phyloP scores from a whole-genome alignment of 1,140 invertebrate genomes.

The Lucilia cuprina region DNA sequence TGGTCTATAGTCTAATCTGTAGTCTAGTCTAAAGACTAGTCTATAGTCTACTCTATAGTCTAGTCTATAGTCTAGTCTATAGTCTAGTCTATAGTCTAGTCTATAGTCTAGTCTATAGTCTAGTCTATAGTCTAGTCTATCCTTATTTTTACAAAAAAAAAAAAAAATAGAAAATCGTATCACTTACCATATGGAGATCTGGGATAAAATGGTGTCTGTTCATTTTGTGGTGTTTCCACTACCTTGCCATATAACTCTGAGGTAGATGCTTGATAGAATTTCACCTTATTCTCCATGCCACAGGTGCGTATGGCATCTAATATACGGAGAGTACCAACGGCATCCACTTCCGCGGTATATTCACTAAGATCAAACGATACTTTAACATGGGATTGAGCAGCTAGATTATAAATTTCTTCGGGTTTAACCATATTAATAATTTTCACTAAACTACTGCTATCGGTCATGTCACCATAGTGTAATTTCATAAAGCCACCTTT shows the following conservation, averaged over 20 bases:
- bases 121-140: too few relatives aligned
- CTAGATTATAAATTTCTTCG: slow-evolving; percentile 97
- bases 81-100: too few relatives aligned
- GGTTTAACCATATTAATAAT: slow-evolving; percentile 89
- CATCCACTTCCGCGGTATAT: slow-evolving; percentile 99
- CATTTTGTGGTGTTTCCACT: slow-evolving; percentile 94
- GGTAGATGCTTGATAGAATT: slow-evolving; percentile 98
- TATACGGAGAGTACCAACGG: slow-evolving; percentile 92
- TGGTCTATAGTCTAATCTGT: too few relatives aligned
- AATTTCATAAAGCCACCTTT: slow-evolving; percentile 87
- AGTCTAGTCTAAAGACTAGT: too few relatives aligned
- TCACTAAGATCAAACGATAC: slow-evolving; percentile 97
- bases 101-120: too few relatives aligned
- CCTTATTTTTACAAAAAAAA: too few relatives aligned
- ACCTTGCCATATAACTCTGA: slow-evolving; percentile 99
- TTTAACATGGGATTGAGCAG: slow-evolving; percentile 99
- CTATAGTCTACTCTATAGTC: too few relatives aligned
- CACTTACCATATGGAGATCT: slow-evolving; percentile 96
- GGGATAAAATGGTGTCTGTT: slow-evolving; percentile 98
- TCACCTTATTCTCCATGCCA: slow-evolving; percentile 82
- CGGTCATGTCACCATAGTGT: slow-evolving; percentile 99
- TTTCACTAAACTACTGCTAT: slow-evolving; percentile 96
- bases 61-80: too few relatives aligned
- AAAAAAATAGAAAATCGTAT: too few relatives aligned
- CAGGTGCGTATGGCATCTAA: slow-evolving; percentile 96